Base-by-base conservation (phyloP, 1,140 invertebrate genomes). In the Pseudomyrmex sp. region DNA sequence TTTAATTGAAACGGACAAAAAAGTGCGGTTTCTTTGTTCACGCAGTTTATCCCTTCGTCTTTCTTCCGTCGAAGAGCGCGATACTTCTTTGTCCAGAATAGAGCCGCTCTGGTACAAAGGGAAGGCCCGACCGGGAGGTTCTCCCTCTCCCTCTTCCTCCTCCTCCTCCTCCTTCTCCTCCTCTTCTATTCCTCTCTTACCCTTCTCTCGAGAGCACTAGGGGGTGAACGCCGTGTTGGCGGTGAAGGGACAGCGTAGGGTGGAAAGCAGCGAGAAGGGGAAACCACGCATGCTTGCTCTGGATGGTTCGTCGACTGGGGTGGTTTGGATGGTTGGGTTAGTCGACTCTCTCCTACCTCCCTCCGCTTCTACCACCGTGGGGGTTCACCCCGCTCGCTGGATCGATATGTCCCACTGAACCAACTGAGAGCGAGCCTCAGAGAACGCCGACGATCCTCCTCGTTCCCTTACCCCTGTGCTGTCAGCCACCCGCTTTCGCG, bases 361-460 rank as follows among this genome's bases (percentile, higher is more conserved):
- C 9, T 15, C 68, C 59, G 0, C 69, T 50, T 54, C 20, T 44
- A 56, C 68, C 26, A 48, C 23, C 83, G 18, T 62, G 9, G 50
- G 26, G 7, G 50, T 72, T 52, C 76, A 44, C 52, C 52, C 26
- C 84, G 84, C 62, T 77, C 73, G 63, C 56, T 59, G 85, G 88
- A 88, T 89, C 88, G 86, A 89, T 89, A 88, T 89, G 88, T 84
- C 85, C 86, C 80, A 88, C 76, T 89, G 86, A 89, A 89, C 88
- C 88, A 87, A 89, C 85, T 87, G 83, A 80, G 76, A 85, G 83
- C 79, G 73, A 87, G 59, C 56, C 74, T 87, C 82, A 12, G 69
- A 74, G 61, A 69, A 65, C 59, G 50, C 66, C 62, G 23, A n/a
- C 23, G 54, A 23, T 58, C 44, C 70, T 56, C 59, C 44, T 5